phyloP scores from a whole-genome alignment of 2,888 invertebrate genomes.

The Nycteola revayana region DNA sequence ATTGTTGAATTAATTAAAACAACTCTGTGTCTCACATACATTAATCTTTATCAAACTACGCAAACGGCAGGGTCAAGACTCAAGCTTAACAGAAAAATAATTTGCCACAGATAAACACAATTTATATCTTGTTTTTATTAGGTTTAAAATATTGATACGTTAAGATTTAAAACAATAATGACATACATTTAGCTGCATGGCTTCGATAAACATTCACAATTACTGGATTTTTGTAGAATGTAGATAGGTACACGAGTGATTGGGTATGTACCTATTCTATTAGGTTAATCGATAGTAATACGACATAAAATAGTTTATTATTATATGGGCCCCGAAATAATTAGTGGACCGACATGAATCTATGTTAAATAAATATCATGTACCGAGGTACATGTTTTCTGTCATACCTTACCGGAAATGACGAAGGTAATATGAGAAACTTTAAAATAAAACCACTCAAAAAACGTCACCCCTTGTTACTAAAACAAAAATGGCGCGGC shows the following conservation, averaged over 20 bases:
- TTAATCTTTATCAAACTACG: slow-evolving; percentile 49
- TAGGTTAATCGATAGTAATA: no score
- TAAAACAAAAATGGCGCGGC: slow-evolving; percentile 67
- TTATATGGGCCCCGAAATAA: no score
- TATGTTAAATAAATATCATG: no score
- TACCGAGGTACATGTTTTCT: slow-evolving; percentile 7
- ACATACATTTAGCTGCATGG: slow-evolving; percentile 22
- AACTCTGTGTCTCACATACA: slow-evolving; percentile 26
- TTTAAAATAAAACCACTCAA: slow-evolving; percentile 33
- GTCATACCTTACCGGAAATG: slow-evolving; percentile 20
- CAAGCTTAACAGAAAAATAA: slow-evolving; percentile 72
- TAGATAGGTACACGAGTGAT: no score
- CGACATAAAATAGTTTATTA: no score
- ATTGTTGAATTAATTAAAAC: slow-evolving; percentile 51
- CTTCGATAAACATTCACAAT: no score
- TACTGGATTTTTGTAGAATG: no score
- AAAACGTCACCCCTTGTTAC: slow-evolving; percentile 47
- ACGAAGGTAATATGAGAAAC: slow-evolving; percentile 32
- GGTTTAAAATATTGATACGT: slow-evolving; percentile 34
- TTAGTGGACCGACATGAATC: no score
- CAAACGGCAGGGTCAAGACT: slow-evolving; percentile 54
- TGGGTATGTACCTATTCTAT: no score
- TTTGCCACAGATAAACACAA: slow-evolving; percentile 70
- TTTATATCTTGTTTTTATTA: slow-evolving; percentile 56
- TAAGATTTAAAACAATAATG: slow-evolving; percentile 31